Percentiles rank a stretch among this genome's conserved stretches.
phyloP scores from a whole-genome alignment of 2,888 invertebrate species.

The Luperina nickerlii region DNA sequence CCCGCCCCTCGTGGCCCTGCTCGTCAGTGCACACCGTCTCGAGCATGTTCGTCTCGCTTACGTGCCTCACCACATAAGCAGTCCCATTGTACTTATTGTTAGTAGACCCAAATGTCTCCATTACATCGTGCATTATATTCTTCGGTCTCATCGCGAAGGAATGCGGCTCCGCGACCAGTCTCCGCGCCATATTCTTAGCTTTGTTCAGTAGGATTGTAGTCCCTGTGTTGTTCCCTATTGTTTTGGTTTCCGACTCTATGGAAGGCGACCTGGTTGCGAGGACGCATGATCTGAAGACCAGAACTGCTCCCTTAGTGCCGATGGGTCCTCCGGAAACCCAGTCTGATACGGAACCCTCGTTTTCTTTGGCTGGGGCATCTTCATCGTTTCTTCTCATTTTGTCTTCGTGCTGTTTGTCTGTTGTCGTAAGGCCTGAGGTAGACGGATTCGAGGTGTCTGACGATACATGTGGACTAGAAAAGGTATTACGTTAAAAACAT shows the following conservation, averaged over 20 bases:
- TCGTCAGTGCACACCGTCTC: conserved; percentile 77
- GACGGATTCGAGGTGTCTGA: conserved; percentile 86
- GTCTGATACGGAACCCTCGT: conserved; percentile 82
- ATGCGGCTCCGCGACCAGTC: conserved; percentile 85
- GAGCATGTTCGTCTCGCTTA: conserved; percentile 81
- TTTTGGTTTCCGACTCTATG: conserved; percentile 86
- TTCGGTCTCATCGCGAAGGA: conserved; percentile 83
- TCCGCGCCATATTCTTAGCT: conserved; percentile 86
- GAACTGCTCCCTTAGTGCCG: conserved; percentile 92
- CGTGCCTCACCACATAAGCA: conserved; percentile 84
- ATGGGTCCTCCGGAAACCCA: conserved; percentile 91
- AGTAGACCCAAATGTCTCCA: conserved; percentile 86
- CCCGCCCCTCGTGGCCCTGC: conserved; percentile 79
- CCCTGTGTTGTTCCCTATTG: conserved; percentile 84
- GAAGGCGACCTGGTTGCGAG: conserved; percentile 87
- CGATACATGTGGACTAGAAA: conserved; percentile 89
- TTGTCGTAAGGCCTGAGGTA: conserved; percentile 85
- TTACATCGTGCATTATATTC: conserved; percentile 88
- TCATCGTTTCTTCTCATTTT: conserved; percentile 87
- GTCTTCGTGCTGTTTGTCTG: conserved; percentile 73
- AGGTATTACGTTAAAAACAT: conserved; percentile 8
- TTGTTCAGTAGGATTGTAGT: conserved; percentile 85
- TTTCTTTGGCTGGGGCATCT: conserved; percentile 72
- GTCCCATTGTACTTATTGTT: conserved; percentile 79
- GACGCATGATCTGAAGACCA: conserved; percentile 92